These are phyloP conservation scores for Lymantria monacha DNA, from an alignment of 2,888 invertebrate species.

Conservation along the genomic window DNA sequence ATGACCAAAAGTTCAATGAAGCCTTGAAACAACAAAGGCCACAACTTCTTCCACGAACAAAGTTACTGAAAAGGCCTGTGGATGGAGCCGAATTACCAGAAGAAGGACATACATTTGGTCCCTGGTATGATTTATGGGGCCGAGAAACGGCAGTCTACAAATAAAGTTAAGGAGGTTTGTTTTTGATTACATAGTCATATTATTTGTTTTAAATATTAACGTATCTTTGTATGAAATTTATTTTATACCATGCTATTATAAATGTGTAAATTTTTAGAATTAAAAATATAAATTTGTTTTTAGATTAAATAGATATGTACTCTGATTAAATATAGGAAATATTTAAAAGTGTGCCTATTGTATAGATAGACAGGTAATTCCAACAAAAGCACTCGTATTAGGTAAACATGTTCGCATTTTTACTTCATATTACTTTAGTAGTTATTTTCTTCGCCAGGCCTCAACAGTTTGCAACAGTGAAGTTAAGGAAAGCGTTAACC, in stretches of 20 bases:
- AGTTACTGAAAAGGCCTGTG: constrained; percentile 83
- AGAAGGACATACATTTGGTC: constrained; percentile 89
- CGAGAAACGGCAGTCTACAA: constrained; percentile 86
- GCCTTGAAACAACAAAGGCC: constrained; percentile 77
- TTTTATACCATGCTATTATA: too few species aligned
- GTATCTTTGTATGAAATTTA: constrained; percentile 4
- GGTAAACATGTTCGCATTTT: too few species aligned
- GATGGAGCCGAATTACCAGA: constrained; percentile 76
- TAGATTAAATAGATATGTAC: too few species aligned
- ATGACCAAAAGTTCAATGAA: constrained; percentile 82
- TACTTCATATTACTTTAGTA: too few species aligned
- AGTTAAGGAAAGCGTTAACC: constrained; percentile 92
- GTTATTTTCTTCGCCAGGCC: constrained; percentile 81
- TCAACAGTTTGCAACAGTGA: constrained; percentile 94
- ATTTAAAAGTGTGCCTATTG: too few species aligned
- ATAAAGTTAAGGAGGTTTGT: constrained; percentile 58
- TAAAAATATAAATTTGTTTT: too few species aligned
- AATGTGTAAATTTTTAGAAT: too few species aligned
- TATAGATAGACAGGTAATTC: too few species aligned
- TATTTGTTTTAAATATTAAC: background rate
- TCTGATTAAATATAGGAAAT: too few species aligned
- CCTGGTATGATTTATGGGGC: constrained; percentile 95
- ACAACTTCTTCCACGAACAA: constrained; percentile 86
- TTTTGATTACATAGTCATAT: background rate
- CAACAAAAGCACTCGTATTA: too few species aligned